A percentile compares a stretch with the other conserved stretches of the same genome.
phyloP scores from a whole-genome alignment of 2,113 vertebrate genomes.

The Hypocryptadius cinnamomeus region DNA sequence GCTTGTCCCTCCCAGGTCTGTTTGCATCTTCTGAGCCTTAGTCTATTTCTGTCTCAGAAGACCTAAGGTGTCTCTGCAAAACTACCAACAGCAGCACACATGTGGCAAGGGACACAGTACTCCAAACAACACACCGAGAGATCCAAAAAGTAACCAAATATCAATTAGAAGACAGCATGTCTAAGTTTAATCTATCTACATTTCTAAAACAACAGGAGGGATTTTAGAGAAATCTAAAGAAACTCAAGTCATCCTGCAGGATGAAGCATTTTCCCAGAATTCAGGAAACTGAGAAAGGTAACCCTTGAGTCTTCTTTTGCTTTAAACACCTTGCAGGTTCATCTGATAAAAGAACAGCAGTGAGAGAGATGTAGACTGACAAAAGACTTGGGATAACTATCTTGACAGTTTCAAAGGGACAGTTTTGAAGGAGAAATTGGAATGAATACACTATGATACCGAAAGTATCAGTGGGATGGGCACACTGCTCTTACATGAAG shows the following conservation, averaged over 20 bases:
- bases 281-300: not conserved
- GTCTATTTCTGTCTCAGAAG: not conserved
- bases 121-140: not conserved
- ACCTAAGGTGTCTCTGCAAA: not conserved
- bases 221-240: not conserved
- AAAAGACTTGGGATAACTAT: not conserved
- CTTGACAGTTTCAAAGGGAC: not conserved
- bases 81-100: not conserved
- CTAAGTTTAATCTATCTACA: not conserved
- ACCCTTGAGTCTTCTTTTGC: not conserved
- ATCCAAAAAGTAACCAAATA: not conserved
- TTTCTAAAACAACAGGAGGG: not conserved
- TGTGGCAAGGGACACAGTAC: not conserved
- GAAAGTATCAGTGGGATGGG: not conserved
- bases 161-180: not conserved
- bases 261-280: not conserved
- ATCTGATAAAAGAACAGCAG: not conserved
- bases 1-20: not conserved
- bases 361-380: not conserved
- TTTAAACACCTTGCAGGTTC: not conserved
- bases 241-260: not conserved
- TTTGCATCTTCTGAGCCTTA: not conserved
- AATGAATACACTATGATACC: not conserved
- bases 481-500: not conserved
- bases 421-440: not conserved